A percentile compares a stretch with the other conserved stretches of the same genome.
Conservation (phyloP, 2,888 invertebrate genomes). For the Anticlea derivata region DNA sequence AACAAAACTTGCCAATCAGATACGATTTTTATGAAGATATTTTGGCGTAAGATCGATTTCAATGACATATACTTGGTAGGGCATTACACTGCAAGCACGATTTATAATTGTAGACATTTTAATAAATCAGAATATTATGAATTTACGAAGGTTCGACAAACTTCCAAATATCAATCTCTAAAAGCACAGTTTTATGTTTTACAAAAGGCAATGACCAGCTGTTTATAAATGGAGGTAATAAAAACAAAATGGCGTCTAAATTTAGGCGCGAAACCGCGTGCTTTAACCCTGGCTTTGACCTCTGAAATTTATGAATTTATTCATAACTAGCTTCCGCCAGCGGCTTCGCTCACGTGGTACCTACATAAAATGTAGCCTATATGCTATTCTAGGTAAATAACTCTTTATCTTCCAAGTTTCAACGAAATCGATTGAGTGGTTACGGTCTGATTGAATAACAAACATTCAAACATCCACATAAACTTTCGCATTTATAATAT, state of each 20-base stretch:
- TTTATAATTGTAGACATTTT: conserved; percentile 11
- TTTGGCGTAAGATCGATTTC: conserved; percentile 34
- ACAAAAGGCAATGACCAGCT: conserved; percentile 39
- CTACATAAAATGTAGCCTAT: no score
- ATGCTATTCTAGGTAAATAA: no score
- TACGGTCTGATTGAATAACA: no score
- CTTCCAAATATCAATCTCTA: conserved; percentile 1
- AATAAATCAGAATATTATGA: conserved; percentile 8
- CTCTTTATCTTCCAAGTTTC: no score
- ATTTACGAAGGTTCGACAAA: conserved; percentile 11
- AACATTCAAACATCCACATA: no score
- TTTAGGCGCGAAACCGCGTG: conserved; percentile 41
- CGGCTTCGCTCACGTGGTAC: no score
- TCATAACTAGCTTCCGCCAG: no score
- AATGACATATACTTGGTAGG: conserved; percentile 40
- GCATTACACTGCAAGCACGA: conserved; percentile 37
- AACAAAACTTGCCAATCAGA: conserved; percentile 17
- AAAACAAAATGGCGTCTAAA: conserved; percentile 54
- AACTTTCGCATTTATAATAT: no score
- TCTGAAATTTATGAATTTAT: conserved; percentile 10
- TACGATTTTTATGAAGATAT: conserved; percentile 38
- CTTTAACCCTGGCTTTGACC: conserved; percentile 49
- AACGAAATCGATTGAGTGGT: no score
- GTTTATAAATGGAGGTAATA: conserved; percentile 43
- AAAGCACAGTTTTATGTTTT: conserved; percentile 5